Evolutionary conservation across 2,888 invertebrate species (phyloP).

Genomic region (Ectropis crepuscularia): DNA sequence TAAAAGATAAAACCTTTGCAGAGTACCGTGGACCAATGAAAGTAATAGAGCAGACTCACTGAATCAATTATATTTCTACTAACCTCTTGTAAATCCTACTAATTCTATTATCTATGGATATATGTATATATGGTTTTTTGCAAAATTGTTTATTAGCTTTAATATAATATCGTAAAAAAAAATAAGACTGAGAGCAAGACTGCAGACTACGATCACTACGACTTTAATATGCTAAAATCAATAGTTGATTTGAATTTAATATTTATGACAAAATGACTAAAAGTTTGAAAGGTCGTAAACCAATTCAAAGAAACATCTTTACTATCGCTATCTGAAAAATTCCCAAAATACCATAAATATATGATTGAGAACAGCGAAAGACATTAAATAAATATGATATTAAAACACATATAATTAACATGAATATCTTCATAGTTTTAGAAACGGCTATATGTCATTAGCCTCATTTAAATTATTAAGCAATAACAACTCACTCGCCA

Average conservation of each 20-base stretch:
- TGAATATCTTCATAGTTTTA: slow-evolving; percentile 43
- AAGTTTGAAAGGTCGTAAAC: slow-evolving; percentile 24
- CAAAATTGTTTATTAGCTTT: too few species aligned
- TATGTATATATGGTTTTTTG: too few species aligned
- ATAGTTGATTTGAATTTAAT: slow-evolving; percentile 43
- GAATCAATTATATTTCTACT: too few species aligned
- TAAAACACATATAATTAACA: slow-evolving; percentile 55
- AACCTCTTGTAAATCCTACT: neutral
- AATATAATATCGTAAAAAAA: slow-evolving; percentile 4
- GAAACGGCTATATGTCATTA: slow-evolving; percentile 66
- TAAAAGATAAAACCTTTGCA: slow-evolving; percentile 75
- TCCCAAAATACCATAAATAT: slow-evolving; percentile 21
- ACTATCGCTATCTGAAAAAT: slow-evolving; percentile 18
- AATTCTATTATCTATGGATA: neutral
- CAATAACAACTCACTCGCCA: slow-evolving; percentile 64
- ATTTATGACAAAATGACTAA: slow-evolving; percentile 48
- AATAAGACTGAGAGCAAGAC: neutral
- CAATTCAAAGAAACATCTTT: slow-evolving; percentile 43
- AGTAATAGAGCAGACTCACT: neutral
- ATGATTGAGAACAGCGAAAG: slow-evolving; percentile 24
- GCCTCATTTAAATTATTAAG: slow-evolving; percentile 74
- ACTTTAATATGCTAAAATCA: slow-evolving; percentile 44
- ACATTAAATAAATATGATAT: slow-evolving; percentile 34
- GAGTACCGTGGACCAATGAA: neutral
- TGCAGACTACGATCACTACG: neutral